Percentiles rank a stretch among this genome's conserved stretches.
Evolutionary conservation across 2,113 vertebrate genomes (phyloP).

Genomic region (Phylloscopus whistleri): DNA sequence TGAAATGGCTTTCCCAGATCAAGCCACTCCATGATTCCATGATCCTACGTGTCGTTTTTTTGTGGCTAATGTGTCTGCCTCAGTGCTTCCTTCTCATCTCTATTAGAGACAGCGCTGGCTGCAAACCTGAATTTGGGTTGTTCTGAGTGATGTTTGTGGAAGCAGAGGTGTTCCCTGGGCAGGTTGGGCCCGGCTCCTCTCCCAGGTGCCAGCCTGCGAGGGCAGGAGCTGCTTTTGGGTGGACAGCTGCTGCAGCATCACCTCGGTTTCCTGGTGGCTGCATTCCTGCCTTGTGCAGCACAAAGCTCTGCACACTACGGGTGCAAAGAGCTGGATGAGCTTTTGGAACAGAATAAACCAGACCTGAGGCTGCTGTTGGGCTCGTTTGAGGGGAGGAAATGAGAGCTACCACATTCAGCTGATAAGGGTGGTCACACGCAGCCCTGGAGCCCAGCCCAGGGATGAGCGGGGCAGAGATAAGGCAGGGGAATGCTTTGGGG

Average conservation of each 20-base stretch:
- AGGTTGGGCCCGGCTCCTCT: accelerated
- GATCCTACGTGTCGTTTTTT: background rate
- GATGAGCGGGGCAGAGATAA: background rate
- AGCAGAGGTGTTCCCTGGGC: background rate
- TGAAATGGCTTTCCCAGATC: background rate
- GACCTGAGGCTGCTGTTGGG: background rate
- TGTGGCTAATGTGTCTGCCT: background rate
- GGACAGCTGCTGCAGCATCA: background rate
- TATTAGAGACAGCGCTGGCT: background rate
- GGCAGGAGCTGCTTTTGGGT: background rate
- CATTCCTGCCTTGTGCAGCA: accelerated
- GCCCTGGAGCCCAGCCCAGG: background rate
- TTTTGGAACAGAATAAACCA: background rate
- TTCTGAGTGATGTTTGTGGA: background rate
- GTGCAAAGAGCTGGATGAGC: too few species aligned
- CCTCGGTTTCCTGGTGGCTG: background rate
- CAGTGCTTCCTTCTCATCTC: background rate
- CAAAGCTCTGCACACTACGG: background rate
- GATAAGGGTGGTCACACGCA: background rate
- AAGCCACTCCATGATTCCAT: background rate
- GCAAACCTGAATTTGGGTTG: background rate
- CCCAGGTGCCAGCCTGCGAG: background rate
- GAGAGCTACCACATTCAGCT: background rate
- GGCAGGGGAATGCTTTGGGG: accelerated
- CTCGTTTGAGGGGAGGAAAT: background rate